phyloP scores from a whole-genome alignment of 2,888 invertebrate species.

The Cantharis nigra region DNA sequence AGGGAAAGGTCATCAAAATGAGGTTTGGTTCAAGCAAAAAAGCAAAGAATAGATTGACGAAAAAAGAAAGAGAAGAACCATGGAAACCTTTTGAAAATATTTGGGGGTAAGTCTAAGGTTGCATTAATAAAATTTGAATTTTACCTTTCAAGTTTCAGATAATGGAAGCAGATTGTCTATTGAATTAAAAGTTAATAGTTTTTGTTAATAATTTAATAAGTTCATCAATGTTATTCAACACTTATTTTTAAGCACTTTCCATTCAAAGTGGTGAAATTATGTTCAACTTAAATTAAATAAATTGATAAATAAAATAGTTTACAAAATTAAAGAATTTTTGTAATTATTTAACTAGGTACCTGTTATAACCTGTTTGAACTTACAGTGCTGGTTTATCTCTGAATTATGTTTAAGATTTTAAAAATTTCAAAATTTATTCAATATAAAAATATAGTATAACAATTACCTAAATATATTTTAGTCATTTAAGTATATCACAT shows the following conservation, averaged over 20 bases:
- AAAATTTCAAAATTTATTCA: neutral
- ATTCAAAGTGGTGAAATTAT: no score
- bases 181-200: no score
- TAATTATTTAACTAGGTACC: no score
- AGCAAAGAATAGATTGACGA: neutral
- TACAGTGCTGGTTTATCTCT: no score
- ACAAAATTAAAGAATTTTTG: no score
- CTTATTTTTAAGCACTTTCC: no score
- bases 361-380: no score
- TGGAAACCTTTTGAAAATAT: neutral
- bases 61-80: neutral
- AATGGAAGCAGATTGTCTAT: neutral
- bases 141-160: neutral
- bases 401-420: no score
- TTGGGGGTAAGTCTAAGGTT: neutral
- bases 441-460: neutral
- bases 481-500: constrained; percentile 13
- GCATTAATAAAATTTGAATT: neutral
- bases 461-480: neutral
- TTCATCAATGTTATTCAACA: no score
- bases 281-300: no score
- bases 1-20: neutral
- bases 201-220: no score
- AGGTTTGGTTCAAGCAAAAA: neutral
- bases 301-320: no score